Base-by-base conservation (phyloP, 2,888 invertebrate genomes). In the Malthinus seriepunctatus region DNA sequence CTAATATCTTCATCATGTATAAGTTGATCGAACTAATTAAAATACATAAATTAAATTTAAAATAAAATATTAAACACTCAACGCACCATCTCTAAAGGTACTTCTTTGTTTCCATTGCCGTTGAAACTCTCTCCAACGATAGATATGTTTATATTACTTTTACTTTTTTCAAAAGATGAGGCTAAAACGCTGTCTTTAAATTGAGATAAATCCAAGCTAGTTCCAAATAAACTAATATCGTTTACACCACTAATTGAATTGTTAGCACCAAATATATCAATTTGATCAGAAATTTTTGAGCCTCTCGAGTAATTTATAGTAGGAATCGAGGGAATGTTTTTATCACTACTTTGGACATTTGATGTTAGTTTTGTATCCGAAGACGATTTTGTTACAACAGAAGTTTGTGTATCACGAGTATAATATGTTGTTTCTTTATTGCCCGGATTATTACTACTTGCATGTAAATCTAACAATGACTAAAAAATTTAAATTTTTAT, bases 1-100 rank as follows among this genome's bases (percentile, higher is more conserved):
- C 88, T 80, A 10, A 82, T 78, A 66, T 86, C 86, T 75, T 90
- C 89, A 67, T 88, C 87, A 72, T 84, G 85, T 65, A 87, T 84
- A 67, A 89, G 78, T 70, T 85, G 84, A 60, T 85, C 85, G 72
- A 85, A 77, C 79, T 79, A 61, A 42, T n/a, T 15, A 42, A n/a
- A 42, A 39, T 15, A n/a, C 8, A 12, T 14, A 42, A 42, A 15
- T 14, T 15, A 42, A 42, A n/a, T 11, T 15, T 10, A n/a, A 14
- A 42, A 23, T 9, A 15, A 42, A n/a, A n/a, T 38, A 38, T 15
- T 39, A 39, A 14, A 15, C n/a, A 23, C 14, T 42, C 9, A 15
- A 8, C 69, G 70, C 69, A 77, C 77, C 74, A 78, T 74, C 64
- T 72, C 74, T 14, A 77, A 60, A 3, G 77, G 75, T 51, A 77